Evolutionary conservation across 2,113 vertebrate genomes (phyloP), one percentile per base, ranked within the genome.

Genomic region (Colinus virginianus): DNA sequence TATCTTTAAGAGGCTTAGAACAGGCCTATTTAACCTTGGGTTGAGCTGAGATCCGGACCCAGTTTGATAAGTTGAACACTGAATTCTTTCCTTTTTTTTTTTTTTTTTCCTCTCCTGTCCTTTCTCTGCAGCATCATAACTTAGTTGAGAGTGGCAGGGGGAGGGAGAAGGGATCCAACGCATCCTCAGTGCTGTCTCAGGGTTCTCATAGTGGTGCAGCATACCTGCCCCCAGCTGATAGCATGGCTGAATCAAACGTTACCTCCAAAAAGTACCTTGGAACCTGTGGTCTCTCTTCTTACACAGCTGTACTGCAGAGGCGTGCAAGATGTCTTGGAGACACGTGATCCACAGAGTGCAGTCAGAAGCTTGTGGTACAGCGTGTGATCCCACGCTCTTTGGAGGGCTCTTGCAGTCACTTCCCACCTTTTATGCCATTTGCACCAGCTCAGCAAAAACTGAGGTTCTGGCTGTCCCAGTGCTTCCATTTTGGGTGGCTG

Each of bases 11-110:
- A 87, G 78, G 85, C 93, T 93, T 93, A 89, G 82, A 92, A 91
- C 77, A 90, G 90, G 90, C 82, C 93, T 95, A 9, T 92, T 95
- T 96, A 96, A 95, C 95, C 95, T 94, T 94, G 84, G 78, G 81
- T 94, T 81, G 72, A 93, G 84, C 76, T 64, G 90, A 94, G 66
- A 26, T 59, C 90, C 86, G 72, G 53, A 84, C 82, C 85, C 79
- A 91, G 87, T 93, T 71, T 88, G 87, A 22, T 51, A 81, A 93
- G 89, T 80, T 86, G 70, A 81, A 62, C 88, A 83, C 42, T 49
- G 45, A 69, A 72, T 86, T 77, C 0, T 82, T 93, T 58, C 59
- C 32, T 10, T 2, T 3, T 4, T 21, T 9, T 32, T 15, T 8
- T 14, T 78, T 38, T 11, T 9, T 13, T 3, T 4, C 5, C 22